Percentiles rank a stretch among this genome's conserved stretches.
Conservation (phyloP, 2,797 vertebrate species). For the Buphagus erythrorhynchus region DNA sequence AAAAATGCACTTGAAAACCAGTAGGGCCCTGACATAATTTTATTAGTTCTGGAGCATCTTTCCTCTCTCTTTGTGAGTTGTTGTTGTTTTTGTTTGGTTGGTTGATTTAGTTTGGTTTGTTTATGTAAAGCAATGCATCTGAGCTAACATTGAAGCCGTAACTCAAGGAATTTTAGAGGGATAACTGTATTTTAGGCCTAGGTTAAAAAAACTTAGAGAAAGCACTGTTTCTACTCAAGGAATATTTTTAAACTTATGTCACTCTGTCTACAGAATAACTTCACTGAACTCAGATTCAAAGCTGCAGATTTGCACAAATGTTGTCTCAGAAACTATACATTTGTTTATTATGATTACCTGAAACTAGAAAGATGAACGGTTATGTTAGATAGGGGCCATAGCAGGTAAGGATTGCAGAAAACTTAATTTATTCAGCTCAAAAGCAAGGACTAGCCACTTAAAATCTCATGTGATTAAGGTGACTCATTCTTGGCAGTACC, state of each 20-base stretch:
- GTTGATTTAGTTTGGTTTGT: not conserved
- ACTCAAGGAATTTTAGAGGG: not conserved
- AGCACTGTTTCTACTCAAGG: not conserved
- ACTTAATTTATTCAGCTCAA: not conserved
- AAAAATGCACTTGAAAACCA: not conserved
- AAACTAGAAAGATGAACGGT: not conserved
- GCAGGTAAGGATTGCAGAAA: not conserved
- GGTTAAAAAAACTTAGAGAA: not conserved
- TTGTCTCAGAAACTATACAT: not conserved
- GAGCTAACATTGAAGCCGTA: not conserved
- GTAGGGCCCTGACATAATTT: not conserved
- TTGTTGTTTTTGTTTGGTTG: not conserved
- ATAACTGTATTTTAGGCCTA: not conserved
- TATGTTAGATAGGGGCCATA: not conserved
- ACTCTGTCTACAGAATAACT: not conserved
- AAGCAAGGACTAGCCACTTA: not conserved
- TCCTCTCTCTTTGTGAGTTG: not conserved
- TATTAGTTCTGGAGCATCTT: not conserved
- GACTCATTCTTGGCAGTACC: constrained; percentile 1
- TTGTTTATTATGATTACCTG: not conserved
- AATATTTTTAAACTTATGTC: not conserved
- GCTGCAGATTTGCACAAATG: not conserved
- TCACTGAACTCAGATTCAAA: not conserved
- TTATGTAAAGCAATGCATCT: not conserved
- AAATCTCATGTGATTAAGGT: not conserved